Conservation (phyloP, 2,113 vertebrate genomes). For the Phyllopteryx taeniolatus region DNA sequence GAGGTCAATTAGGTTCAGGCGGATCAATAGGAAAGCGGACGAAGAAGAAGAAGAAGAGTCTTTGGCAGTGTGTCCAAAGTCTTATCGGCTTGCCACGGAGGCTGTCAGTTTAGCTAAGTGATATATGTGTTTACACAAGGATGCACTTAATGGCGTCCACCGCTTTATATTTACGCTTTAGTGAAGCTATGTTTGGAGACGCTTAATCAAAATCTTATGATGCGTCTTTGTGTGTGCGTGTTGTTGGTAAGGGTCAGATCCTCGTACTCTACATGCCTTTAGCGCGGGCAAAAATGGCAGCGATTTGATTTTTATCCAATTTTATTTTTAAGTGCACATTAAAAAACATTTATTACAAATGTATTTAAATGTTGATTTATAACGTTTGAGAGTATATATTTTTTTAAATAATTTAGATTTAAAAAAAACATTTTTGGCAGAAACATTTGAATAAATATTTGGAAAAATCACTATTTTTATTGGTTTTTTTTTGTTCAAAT, state of each 20-base stretch:
- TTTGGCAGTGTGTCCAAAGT: conserved; percentile 32
- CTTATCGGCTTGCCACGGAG: conserved; percentile 57
- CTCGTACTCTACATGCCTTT: background rate
- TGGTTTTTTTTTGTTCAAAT: too few species aligned
- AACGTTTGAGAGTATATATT: background rate
- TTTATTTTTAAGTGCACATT: background rate
- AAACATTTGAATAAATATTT: too few species aligned
- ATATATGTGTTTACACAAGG: conserved; percentile 67
- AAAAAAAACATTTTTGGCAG: too few species aligned
- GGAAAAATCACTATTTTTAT: too few species aligned
- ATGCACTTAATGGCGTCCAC: conserved; percentile 53
- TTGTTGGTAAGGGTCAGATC: background rate
- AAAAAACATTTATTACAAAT: background rate
- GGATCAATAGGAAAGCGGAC: conserved; percentile 50
- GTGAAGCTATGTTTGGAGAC: background rate
- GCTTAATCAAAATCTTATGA: background rate
- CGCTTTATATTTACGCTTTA: conserved; percentile 32
- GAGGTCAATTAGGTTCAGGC: conserved; percentile 60
- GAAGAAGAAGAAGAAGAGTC: conserved; percentile 27
- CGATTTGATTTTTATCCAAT: background rate
- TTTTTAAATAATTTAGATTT: background rate
- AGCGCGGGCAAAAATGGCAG: background rate
- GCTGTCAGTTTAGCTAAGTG: conserved; percentile 57
- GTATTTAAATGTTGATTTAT: background rate
- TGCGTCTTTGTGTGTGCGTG: background rate